Conservation (phyloP, 2,888 invertebrate species). For the Philaethria dido region DNA sequence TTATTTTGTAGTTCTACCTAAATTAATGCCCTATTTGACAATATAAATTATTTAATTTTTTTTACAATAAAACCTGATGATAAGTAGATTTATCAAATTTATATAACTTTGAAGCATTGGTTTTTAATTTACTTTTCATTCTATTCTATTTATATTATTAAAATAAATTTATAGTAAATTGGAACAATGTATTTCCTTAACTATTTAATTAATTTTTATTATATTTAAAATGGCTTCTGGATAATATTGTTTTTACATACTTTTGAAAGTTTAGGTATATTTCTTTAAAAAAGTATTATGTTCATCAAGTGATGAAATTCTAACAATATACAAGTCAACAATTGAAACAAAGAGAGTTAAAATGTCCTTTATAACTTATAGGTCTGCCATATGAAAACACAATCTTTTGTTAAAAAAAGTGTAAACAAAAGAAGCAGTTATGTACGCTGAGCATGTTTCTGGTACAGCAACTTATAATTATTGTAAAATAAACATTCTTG, state of each 20-base stretch:
- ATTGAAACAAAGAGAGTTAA: not conserved
- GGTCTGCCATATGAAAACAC: not conserved
- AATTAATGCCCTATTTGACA: not conserved
- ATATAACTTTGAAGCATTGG: not conserved
- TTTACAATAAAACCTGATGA: not conserved
- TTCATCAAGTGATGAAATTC: not conserved
- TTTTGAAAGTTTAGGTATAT: not conserved
- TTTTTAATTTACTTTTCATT: not conserved
- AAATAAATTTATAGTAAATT: not conserved
- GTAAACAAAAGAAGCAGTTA: not conserved
- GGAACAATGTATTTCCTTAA: too few species aligned
- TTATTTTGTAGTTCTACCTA: not conserved
- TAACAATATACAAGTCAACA: constrained; percentile 10
- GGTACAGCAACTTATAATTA: not conserved
- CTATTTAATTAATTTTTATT: not conserved
- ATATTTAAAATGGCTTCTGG: not conserved
- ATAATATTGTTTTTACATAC: not conserved
- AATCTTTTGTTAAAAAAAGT: not conserved
- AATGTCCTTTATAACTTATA: not conserved
- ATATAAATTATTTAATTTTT: not conserved
- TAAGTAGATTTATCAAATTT: not conserved
- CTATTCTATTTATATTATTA: too few species aligned
- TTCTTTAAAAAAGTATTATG: not conserved
- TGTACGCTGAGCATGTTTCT: not conserved
- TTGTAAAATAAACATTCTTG: not conserved